These are phyloP conservation scores for Mamestra brassicae DNA, from an alignment of 2,888 invertebrate genomes.

Conservation along the genomic window DNA sequence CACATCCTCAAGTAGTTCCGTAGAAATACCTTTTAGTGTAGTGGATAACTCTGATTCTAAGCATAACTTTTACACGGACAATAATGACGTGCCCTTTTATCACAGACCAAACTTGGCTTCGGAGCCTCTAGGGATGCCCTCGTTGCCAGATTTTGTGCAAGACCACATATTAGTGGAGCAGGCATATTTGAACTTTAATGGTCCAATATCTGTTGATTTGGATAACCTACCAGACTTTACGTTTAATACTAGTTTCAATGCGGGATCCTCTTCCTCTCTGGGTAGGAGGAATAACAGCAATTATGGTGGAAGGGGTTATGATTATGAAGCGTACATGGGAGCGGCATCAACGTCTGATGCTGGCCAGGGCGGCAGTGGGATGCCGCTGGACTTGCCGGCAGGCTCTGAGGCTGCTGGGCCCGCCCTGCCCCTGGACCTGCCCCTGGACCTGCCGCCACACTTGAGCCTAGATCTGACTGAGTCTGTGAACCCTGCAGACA, in stretches of 20 bases:
- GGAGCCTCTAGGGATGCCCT: conserved; percentile 91
- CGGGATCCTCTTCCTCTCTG: conserved; percentile 82
- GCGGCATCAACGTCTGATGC: conserved; percentile 79
- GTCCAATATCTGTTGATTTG: conserved; percentile 90
- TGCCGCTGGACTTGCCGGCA: conserved; percentile 83
- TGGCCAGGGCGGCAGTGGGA: conserved; percentile 74
- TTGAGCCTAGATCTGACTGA: conserved; percentile 87
- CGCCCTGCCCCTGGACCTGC: conserved; percentile 78
- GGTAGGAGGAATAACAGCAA: conserved; percentile 82
- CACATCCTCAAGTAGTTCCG: conserved; percentile 86
- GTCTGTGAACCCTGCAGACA: conserved; percentile 86
- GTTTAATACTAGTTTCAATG: conserved; percentile 89
- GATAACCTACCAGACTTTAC: conserved; percentile 93
- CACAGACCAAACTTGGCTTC: conserved; percentile 86
- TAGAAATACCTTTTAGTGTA: conserved; percentile 88
- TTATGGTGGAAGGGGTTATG: conserved; percentile 80
- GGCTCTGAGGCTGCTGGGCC: conserved; percentile 83
- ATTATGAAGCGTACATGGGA: conserved; percentile 83
- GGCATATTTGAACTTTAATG: conserved; percentile 91
- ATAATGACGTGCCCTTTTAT: conserved; percentile 83
- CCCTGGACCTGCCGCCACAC: conserved; percentile 83
- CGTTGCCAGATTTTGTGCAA: conserved; percentile 96
- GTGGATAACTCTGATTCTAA: conserved; percentile 88
- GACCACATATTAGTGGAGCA: conserved; percentile 96
- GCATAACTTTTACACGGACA: conserved; percentile 87